Evolutionary conservation across 1,140 invertebrate species (phyloP).

Genomic region (Aporrectodea caliginosa): DNA sequence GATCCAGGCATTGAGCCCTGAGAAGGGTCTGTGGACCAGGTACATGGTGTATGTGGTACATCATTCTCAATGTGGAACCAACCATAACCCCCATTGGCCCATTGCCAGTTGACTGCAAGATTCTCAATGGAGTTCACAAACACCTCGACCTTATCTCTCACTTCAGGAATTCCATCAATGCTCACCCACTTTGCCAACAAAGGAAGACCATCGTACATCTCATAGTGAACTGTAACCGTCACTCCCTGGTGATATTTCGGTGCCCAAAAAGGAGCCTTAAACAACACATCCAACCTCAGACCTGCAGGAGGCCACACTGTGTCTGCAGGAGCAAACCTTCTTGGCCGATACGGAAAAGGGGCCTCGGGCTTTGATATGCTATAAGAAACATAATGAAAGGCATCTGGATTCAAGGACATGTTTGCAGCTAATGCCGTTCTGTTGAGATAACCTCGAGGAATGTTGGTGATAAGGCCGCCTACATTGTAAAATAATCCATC

Average conservation of each 20-base stretch:
- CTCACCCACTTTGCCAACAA: constrained; percentile 20
- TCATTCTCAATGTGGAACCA: constrained; percentile 25
- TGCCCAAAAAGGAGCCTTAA: constrained; percentile 22
- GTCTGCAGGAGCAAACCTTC: constrained; percentile 5
- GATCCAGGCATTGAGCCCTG: constrained; percentile 11
- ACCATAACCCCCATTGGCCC: constrained; percentile 5
- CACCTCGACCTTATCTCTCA: neutral
- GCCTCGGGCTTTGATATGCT: neutral
- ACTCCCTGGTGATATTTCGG: constrained; percentile 17
- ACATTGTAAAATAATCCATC: constrained; percentile 7
- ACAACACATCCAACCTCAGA: neutral
- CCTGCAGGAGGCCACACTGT: constrained; percentile 17
- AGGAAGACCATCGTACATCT: constrained; percentile 27
- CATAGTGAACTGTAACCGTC: constrained; percentile 19
- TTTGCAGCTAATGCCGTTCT: neutral
- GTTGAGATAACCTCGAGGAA: constrained; percentile 22
- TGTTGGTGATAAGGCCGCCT: neutral
- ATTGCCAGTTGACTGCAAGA: constrained; percentile 23
- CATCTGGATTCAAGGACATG: neutral
- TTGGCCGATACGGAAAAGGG: constrained; percentile 18
- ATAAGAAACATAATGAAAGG: constrained; percentile 13
- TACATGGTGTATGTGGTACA: neutral
- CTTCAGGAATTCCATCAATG: neutral
- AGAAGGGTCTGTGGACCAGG: constrained; percentile 4
- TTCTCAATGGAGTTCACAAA: neutral